These are phyloP conservation scores for Exephanes ischioxanthus DNA, from an alignment of 2,888 invertebrate species.

Conservation along the genomic window DNA sequence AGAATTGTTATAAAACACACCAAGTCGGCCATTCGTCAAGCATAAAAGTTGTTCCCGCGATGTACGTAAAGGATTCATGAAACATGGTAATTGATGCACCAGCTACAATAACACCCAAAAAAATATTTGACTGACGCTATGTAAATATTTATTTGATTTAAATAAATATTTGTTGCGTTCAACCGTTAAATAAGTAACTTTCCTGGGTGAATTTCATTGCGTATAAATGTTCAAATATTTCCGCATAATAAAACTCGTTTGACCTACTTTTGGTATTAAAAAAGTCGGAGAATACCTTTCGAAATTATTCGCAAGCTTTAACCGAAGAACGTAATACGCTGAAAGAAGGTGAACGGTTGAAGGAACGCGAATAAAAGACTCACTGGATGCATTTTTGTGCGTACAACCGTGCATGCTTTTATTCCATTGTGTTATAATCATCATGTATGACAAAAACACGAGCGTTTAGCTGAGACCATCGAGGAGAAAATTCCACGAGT, in stretches of 20 bases:
- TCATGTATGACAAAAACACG: not conserved
- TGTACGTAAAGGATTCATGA: not conserved
- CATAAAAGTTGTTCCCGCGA: not conserved
- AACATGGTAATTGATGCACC: not conserved
- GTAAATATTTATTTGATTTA: not conserved
- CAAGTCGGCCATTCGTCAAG: not conserved
- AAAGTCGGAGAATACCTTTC: not conserved
- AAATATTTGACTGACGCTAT: not conserved
- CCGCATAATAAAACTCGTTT: not conserved
- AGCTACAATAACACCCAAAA: not conserved
- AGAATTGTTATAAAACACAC: not conserved
- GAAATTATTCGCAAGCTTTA: not conserved
- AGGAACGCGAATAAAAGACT: not conserved
- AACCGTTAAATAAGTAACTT: not conserved
- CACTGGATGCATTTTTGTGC: not conserved
- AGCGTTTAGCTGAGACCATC: constrained; percentile 1
- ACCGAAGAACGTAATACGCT: not conserved
- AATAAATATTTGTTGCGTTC: not conserved
- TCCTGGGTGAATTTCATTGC: not conserved
- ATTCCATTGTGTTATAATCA: constrained; percentile 7
- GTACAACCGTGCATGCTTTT: not conserved
- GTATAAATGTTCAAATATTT: not conserved
- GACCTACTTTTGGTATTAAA: not conserved
- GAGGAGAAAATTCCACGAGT: constrained; percentile 16
- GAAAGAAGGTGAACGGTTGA: not conserved